A percentile compares a stretch with the other conserved stretches of the same genome.
Evolutionary conservation across 2,113 vertebrate genomes (phyloP).

Genomic region (Marcusenius ussheri): DNA sequence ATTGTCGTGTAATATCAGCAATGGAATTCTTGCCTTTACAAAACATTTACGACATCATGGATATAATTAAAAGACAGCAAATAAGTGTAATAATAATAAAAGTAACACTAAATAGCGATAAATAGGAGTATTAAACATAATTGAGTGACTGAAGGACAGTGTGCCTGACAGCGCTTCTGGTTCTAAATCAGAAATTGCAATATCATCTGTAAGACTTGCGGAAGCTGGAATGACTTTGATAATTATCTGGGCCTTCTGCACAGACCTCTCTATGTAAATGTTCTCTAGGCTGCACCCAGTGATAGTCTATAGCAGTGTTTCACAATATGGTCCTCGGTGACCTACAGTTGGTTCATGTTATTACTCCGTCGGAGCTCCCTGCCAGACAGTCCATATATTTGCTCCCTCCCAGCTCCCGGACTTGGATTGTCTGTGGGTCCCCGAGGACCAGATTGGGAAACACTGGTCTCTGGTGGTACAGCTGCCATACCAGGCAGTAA

Average conservation of each 20-base stretch:
- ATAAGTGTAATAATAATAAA: neutral
- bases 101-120: neutral
- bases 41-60: neutral
- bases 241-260: neutral
- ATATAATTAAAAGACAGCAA: neutral
- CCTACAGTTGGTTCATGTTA: too few species aligned
- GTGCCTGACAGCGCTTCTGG: neutral
- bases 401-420: too few species aligned
- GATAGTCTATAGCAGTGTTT: neutral
- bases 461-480: neutral
- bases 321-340: neutral
- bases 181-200: neutral
- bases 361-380: too few species aligned
- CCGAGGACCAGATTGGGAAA: too few species aligned
- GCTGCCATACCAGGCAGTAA: neutral
- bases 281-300: neutral
- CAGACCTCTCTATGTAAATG: neutral
- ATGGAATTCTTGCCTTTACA: neutral
- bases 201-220: neutral
- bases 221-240: neutral
- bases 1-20: neutral
- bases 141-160: neutral
- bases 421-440: too few species aligned
- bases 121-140: neutral
- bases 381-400: too few species aligned